Evolutionary conservation across 2,888 invertebrate species (phyloP).

Genomic region (Drosophila seclusa): DNA sequence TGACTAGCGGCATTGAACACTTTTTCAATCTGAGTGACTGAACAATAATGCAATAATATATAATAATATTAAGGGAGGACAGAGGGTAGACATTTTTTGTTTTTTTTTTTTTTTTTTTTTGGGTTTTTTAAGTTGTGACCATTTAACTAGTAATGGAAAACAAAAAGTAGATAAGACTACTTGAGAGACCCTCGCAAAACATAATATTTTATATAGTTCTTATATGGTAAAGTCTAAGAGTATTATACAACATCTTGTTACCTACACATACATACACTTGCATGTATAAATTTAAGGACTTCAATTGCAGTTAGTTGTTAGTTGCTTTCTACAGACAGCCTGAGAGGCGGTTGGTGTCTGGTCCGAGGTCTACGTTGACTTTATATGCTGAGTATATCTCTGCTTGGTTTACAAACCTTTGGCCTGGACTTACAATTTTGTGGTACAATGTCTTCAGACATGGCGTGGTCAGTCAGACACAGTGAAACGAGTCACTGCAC

Average conservation of each 20-base stretch:
- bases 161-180: conserved; percentile 65
- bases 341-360: conserved; percentile 52
- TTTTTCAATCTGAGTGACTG: conserved; percentile 99
- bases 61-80: conserved; percentile 83
- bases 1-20: conserved; percentile 97
- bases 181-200: conserved; percentile 67
- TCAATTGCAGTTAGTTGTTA: conserved; percentile 55
- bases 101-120: conserved; percentile 45
- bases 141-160: conserved; percentile 64
- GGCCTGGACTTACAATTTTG: conserved; percentile 43
- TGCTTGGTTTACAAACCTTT: conserved; percentile 73
- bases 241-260: conserved; percentile 63
- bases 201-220: conserved; percentile 41
- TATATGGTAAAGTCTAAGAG: conserved; percentile 63
- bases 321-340: conserved; percentile 48
- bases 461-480: conserved; percentile 43
- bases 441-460: conserved; percentile 38
- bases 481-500: conserved; percentile 48
- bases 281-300: conserved; percentile 35
- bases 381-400: conserved; percentile 36
- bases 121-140: conserved; percentile 45
- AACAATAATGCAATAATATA: conserved; percentile 85
- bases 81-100: conserved; percentile 75
- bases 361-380: conserved; percentile 50
- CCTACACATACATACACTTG: conserved; percentile 41